These are phyloP conservation scores for Meiosimyza decipiens DNA, from an alignment of 2,888 invertebrate genomes.

Conservation along the genomic window DNA sequence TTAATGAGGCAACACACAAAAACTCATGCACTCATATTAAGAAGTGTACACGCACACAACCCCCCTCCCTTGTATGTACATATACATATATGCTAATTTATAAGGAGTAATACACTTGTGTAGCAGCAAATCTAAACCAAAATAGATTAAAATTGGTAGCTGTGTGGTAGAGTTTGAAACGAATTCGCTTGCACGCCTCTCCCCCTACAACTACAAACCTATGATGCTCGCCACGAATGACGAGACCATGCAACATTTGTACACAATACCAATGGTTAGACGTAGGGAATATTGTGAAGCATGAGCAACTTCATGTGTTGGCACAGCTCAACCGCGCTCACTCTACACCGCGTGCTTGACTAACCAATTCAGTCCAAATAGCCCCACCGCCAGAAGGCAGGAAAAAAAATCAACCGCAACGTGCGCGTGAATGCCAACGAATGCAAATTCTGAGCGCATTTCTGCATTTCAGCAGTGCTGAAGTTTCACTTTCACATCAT, in stretches of 20 bases:
- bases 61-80: too few relatives aligned
- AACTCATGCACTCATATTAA: background rate
- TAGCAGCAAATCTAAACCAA: background rate
- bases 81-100: background rate
- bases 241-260: too few relatives aligned
- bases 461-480: conserved; percentile 21
- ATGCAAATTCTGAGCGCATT: conserved; percentile 23
- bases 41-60: too few relatives aligned
- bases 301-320: background rate
- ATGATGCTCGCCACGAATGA: too few relatives aligned
- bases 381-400: background rate
- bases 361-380: background rate
- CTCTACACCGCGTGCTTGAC: background rate
- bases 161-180: background rate
- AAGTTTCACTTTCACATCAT: conserved; percentile 24
- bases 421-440: conserved; percentile 2
- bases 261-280: background rate
- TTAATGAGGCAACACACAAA: conserved; percentile 8
- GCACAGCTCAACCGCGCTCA: background rate
- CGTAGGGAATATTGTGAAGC: background rate
- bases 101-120: background rate
- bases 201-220: too few relatives aligned
- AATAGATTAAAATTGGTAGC: conserved; percentile 18
- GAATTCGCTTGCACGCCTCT: too few relatives aligned
- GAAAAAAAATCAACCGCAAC: background rate